These are phyloP conservation scores for Lasiurus cinereus DNA, from an alignment of 2,113 vertebrate genomes.

Conservation along the genomic window DNA sequence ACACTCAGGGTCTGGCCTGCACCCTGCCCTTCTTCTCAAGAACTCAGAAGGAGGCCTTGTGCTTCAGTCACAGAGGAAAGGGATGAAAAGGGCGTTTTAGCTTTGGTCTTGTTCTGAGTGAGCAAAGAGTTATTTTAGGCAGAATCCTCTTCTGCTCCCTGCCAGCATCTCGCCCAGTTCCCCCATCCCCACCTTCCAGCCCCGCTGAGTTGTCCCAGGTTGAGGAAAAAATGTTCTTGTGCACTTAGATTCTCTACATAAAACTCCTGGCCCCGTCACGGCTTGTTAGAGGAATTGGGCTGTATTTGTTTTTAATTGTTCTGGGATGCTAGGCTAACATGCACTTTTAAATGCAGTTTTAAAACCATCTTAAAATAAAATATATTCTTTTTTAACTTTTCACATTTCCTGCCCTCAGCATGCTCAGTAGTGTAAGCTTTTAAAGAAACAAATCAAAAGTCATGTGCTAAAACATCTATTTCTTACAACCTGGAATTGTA, in stretches of 20 bases:
- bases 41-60: conserved; percentile 85
- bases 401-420: neutral
- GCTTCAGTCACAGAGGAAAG: conserved; percentile 25
- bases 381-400: neutral
- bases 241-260: neutral
- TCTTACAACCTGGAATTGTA: neutral
- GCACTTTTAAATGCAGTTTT: neutral
- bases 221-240: neutral
- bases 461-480: neutral
- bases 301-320: conserved; percentile 7
- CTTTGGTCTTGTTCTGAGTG: conserved; percentile 66
- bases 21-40: conserved; percentile 81
- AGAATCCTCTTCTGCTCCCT: conserved; percentile 52
- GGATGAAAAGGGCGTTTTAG: conserved; percentile 79
- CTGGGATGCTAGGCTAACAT: neutral
- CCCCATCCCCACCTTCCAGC: neutral
- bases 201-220: conserved; percentile 8
- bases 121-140: conserved; percentile 77
- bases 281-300: neutral
- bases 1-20: conserved; percentile 83
- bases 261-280: neutral
- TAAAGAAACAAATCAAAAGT: neutral
- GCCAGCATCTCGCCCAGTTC: conserved; percentile 28
- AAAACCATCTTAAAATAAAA: conserved; percentile 5
- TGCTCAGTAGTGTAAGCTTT: conserved; percentile 2